A percentile compares a stretch with the other conserved stretches of the same genome.
phyloP scores from a whole-genome alignment of 1,140 invertebrate genomes.

The Drosophila carrolli region DNA sequence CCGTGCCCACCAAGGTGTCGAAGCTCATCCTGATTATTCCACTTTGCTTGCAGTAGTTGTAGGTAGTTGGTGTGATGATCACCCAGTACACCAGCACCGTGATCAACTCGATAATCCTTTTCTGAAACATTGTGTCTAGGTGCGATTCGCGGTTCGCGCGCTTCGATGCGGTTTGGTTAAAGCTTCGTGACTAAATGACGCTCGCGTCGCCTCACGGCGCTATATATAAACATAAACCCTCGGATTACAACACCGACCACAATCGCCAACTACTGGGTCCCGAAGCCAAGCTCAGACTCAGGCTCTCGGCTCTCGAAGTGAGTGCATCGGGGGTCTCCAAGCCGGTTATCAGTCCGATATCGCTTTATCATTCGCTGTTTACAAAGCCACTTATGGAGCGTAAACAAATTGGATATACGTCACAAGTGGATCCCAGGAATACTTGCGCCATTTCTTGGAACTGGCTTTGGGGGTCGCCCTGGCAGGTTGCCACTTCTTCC shows the following conservation, averaged over 20 bases:
- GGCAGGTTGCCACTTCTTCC: slow-evolving; percentile 16
- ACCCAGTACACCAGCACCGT: slow-evolving; percentile 71
- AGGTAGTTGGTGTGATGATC: slow-evolving; percentile 56
- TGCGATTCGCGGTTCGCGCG: slow-evolving; percentile 5
- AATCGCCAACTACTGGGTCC: slow-evolving; percentile 29
- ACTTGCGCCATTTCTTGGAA: slow-evolving; percentile 63
- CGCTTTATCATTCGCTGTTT: slow-evolving; percentile 25
- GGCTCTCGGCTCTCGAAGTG: slow-evolving; percentile 2
- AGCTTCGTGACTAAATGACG: slow-evolving; percentile 72
- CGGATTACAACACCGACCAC: slow-evolving; percentile 37
- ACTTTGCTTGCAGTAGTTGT: slow-evolving; percentile 54
- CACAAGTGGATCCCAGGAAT: slow-evolving; percentile 57
- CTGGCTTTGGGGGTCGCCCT: slow-evolving; percentile 53
- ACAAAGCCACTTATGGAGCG: slow-evolving; percentile 11
- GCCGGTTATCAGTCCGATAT: slow-evolving; percentile 43
- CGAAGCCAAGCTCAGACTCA: slow-evolving; percentile 27
- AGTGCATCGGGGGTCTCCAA: slow-evolving; percentile 13
- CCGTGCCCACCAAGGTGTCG: slow-evolving; percentile 50
- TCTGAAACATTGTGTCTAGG: slow-evolving; percentile 63
- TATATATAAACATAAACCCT: slow-evolving; percentile 54
- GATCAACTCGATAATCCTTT: slow-evolving; percentile 74
- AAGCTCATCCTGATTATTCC: slow-evolving; percentile 52
- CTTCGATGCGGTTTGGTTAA: slow-evolving; percentile 52
- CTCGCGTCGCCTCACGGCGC: slow-evolving; percentile 39
- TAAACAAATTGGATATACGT: slow-evolving; percentile 60